These are phyloP conservation scores for Sesia apiformis DNA, from an alignment of 2,888 invertebrate species.

Conservation along the genomic window DNA sequence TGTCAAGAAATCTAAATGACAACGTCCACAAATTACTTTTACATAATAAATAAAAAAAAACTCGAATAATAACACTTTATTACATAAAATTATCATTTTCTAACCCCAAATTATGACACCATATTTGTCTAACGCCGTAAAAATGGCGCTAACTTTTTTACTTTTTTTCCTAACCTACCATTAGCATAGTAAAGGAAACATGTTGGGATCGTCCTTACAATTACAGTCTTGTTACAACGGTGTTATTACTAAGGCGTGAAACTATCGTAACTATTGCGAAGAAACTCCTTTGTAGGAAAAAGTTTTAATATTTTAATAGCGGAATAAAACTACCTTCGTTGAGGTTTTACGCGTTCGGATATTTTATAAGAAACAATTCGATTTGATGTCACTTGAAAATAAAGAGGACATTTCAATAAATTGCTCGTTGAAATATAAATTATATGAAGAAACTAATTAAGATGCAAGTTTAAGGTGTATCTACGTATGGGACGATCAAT, in stretches of 20 bases:
- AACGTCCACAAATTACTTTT: neutral
- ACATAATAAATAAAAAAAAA: neutral
- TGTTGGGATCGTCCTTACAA: constrained; percentile 5
- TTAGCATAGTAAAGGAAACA: constrained; percentile 2
- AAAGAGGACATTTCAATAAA: too few relatives aligned
- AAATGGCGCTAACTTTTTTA: constrained; percentile 6
- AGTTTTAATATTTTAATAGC: constrained; percentile 1
- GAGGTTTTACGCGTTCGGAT: too few relatives aligned
- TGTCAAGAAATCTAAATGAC: too few relatives aligned
- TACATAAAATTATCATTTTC: neutral
- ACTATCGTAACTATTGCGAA: constrained; percentile 3
- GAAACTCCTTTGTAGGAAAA: neutral
- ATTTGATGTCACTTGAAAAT: too few relatives aligned
- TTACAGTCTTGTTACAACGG: constrained; percentile 1
- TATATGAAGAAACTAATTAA: too few relatives aligned
- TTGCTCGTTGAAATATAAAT: too few relatives aligned
- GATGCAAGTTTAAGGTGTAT: too few relatives aligned
- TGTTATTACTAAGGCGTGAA: constrained; percentile 5
- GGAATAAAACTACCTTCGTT: too few relatives aligned
- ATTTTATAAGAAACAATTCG: too few relatives aligned
- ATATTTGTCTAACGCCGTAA: constrained; percentile 16
- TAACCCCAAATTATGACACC: constrained; percentile 8
- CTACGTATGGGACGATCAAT: too few relatives aligned
- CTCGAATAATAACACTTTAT: neutral
- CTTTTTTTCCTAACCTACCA: constrained; percentile 7